Base-by-base conservation (phyloP, 2,888 invertebrate genomes). In the Clivina fossor region DNA sequence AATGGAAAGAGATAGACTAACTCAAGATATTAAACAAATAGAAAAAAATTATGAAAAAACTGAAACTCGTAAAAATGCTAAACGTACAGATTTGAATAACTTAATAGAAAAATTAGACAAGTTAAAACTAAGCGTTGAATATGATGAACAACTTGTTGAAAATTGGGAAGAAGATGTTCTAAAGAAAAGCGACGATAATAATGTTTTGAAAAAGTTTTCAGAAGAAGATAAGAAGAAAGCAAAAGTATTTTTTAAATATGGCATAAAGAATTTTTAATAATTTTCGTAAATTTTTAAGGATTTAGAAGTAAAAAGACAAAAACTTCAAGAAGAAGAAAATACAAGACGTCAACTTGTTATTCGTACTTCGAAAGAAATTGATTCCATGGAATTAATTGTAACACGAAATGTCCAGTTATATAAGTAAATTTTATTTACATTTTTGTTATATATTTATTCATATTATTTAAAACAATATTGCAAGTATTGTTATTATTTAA, bases 131-230 rank as follows among this genome's bases (percentile, higher is more conserved):
- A 82, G 82, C 61, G 83, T 89, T 1, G 81, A 84, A 56, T 84
- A 86, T 69, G 88, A 86, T 60, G 76, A 81, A 19, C 81, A 81
- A 13, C 84, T 84, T 0, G 68, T 90, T 48, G 75, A 80, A 38
- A 84, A 85, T 46, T 89, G 87, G 86, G 82, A 85, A 19, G 84
- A 86, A 35, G 81, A 84, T 0, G 76, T 90, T 55, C 80, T 82
- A 61, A 79, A 83, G 56, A 81, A 82, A 28, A 81, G 86, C 33
- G 82, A 84, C 43, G 85, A 87, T 56, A 87, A 85, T 61, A 76
- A 80, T 20, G 72, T 88, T n/a, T 81, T 90, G 35, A 82, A 84
- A 63, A 82, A 82, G 66, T 88, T 85, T 62, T 84, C 85, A 53
- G 80, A 83, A 65, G 82, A 85, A 61, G 90, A 91, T 68, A 74